These are phyloP conservation scores for Chaitophorus viminalis DNA, from an alignment of 2,888 invertebrate species.

Conservation along the genomic window DNA sequence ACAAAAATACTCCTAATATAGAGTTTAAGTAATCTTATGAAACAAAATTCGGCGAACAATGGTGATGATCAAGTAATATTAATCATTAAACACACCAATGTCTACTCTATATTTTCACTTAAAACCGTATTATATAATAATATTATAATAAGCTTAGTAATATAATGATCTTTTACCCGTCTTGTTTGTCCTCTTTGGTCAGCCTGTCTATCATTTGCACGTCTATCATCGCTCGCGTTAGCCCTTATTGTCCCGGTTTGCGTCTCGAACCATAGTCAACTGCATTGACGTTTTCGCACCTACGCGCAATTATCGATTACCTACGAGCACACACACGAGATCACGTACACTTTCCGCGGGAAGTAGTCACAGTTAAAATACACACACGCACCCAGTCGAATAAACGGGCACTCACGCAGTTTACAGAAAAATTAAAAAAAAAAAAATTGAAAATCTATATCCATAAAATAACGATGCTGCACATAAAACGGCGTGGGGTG, in stretches of 20 bases:
- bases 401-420: too few relatives aligned
- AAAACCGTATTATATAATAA: background rate
- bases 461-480: background rate
- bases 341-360: background rate
- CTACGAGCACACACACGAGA: background rate
- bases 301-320: background rate
- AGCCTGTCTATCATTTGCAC: conserved; percentile 54
- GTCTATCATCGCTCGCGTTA: conserved; percentile 47
- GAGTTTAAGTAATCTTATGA: background rate
- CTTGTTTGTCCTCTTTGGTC: conserved; percentile 41
- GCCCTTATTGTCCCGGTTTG: background rate
- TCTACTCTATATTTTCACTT: background rate
- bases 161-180: conserved; percentile 23
- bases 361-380: background rate
- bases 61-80: background rate
- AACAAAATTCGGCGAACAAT: background rate
- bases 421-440: background rate
- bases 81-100: background rate
- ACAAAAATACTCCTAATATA: background rate
- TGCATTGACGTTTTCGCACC: background rate
- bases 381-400: too few relatives aligned
- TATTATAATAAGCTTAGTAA: background rate
- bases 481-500: background rate
- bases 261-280: conserved; percentile 21
- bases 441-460: background rate